Evolutionary conservation across 2,113 vertebrate species (phyloP).

Genomic region (Oncorhynchus keta): DNA sequence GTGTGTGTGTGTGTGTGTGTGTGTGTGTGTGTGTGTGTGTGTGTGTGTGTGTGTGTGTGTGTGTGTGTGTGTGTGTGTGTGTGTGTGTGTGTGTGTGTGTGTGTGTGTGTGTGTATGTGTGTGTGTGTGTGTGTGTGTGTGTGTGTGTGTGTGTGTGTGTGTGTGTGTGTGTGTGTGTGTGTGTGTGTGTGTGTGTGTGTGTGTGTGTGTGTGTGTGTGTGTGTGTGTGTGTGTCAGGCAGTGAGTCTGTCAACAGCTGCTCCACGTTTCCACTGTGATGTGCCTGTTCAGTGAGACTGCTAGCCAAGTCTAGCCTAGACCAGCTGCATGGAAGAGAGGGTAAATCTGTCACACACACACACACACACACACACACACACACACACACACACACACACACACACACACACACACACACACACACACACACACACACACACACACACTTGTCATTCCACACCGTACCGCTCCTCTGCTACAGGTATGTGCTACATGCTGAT

Average conservation of each 20-base stretch:
- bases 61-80: not conserved
- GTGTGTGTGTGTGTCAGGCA: slow-evolving; percentile 3
- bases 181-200: slow-evolving; percentile 19
- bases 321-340: slow-evolving; percentile 47
- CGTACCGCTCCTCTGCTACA: slow-evolving; percentile 27
- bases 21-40: not conserved
- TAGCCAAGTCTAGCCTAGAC: slow-evolving; percentile 39
- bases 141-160: slow-evolving; percentile 3
- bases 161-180: slow-evolving; percentile 28
- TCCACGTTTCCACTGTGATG: slow-evolving; percentile 30
- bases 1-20: slow-evolving; percentile 1
- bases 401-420: too few species aligned
- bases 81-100: slow-evolving; percentile 28
- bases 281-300: slow-evolving; percentile 14
- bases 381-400: too few species aligned
- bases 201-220: slow-evolving; percentile 27
- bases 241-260: slow-evolving; percentile 55
- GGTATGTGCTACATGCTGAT: slow-evolving; percentile 1
- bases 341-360: slow-evolving; percentile 33
- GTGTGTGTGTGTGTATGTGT: slow-evolving; percentile 19
- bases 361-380: not conserved
- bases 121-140: slow-evolving; percentile 27
- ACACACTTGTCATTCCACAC: not conserved
- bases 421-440: not conserved
- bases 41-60: not conserved